These are phyloP conservation scores for Fratercula arctica DNA, from an alignment of 2,797 vertebrate genomes.

Conservation along the genomic window DNA sequence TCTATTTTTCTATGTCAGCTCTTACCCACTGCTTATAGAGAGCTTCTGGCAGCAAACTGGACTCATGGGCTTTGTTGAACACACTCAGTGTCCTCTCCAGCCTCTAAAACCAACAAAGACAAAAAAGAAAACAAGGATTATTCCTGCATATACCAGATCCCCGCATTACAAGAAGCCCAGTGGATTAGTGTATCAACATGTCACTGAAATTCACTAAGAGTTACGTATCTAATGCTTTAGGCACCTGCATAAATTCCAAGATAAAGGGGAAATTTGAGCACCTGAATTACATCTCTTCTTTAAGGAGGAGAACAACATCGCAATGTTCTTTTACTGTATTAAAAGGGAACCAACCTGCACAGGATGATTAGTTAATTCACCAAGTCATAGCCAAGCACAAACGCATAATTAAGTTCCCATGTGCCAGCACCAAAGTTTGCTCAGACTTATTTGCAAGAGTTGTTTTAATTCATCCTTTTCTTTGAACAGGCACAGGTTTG, in stretches of 20 bases:
- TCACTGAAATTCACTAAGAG: background rate
- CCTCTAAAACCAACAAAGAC: conserved; percentile 79
- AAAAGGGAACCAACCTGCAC: background rate
- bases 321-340: background rate
- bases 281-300: background rate
- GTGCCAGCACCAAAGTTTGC: background rate
- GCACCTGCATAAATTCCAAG: background rate
- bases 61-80: conserved; percentile 83
- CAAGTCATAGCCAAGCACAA: background rate
- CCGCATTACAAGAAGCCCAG: background rate
- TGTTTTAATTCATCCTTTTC: background rate
- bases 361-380: background rate
- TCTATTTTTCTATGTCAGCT: background rate
- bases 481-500: background rate
- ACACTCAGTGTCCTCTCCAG: conserved; percentile 81
- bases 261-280: background rate
- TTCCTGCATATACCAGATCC: background rate
- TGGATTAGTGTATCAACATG: background rate
- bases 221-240: background rate
- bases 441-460: background rate
- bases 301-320: background rate
- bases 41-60: conserved; percentile 79
- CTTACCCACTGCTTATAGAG: conserved; percentile 93
- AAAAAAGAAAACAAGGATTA: background rate
- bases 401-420: background rate